Evolutionary conservation across 2,797 vertebrate genomes (phyloP).

Genomic region (Sebastes trivittatus): DNA sequence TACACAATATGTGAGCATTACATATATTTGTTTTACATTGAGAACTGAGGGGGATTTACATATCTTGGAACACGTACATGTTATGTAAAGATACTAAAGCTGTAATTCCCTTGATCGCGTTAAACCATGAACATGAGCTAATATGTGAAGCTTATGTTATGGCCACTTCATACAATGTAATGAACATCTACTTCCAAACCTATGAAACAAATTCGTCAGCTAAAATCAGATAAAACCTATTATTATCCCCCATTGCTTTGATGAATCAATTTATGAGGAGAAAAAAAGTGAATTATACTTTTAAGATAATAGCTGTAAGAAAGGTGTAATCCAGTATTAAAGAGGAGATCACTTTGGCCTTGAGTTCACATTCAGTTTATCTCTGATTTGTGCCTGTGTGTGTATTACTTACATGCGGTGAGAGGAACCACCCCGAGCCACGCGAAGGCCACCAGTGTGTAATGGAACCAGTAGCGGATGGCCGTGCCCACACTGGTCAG

Average conservation of each 20-base stretch:
- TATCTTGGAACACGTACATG: not conserved
- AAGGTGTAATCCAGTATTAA: not conserved
- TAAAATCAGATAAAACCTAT: not conserved
- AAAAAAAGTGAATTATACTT: not conserved
- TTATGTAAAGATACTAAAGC: conserved; percentile 14
- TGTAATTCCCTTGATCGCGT: conserved; percentile 12
- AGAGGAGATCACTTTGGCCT: not conserved
- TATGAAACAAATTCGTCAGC: not conserved
- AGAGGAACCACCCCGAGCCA: conserved; percentile 99
- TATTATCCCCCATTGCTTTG: not conserved
- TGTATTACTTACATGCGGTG: conserved; percentile 93
- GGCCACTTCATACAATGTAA: not conserved
- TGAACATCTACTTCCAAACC: not conserved
- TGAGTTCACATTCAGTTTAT: not conserved
- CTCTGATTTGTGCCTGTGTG: not conserved
- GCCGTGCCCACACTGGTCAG: conserved; percentile 99
- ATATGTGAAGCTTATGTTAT: conserved; percentile 8
- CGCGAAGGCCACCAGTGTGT: conserved; percentile 98
- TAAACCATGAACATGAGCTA: conserved; percentile 10
- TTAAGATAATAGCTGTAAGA: not conserved
- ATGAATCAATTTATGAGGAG: not conserved
- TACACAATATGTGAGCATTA: not conserved
- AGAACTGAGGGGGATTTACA: not conserved
- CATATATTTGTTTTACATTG: not conserved
- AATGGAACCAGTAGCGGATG: conserved; percentile 99